Conservation (phyloP, 2,888 invertebrate genomes). For the Pyrgus malvae region DNA sequence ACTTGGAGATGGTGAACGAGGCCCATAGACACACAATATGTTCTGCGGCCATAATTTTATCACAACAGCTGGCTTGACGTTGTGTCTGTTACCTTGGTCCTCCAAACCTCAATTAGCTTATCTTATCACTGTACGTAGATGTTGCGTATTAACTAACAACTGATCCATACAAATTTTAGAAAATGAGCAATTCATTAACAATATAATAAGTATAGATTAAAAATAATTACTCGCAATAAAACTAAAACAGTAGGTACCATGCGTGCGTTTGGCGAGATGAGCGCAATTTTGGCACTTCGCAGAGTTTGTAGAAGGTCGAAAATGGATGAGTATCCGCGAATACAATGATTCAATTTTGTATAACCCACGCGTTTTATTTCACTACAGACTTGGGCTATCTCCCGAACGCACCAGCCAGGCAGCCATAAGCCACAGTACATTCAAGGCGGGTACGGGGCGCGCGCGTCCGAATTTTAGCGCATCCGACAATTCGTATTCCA, state of each 20-base stretch:
- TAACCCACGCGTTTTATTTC: slow-evolving; percentile 68
- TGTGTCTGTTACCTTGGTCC: too few relatives aligned
- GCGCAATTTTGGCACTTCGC: slow-evolving; percentile 15
- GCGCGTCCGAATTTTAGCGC: slow-evolving; percentile 54
- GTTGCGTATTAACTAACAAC: too few relatives aligned
- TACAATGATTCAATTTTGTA: slow-evolving; percentile 47
- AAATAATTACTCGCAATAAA: slow-evolving; percentile 39
- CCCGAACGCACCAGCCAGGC: slow-evolving; percentile 49
- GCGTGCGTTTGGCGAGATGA: slow-evolving; percentile 10
- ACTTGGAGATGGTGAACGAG: too few relatives aligned
- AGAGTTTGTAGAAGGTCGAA: slow-evolving; percentile 23
- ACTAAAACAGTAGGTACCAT: slow-evolving; percentile 43
- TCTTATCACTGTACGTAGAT: too few relatives aligned
- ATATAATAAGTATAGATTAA: slow-evolving; percentile 17
- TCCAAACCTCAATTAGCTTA: too few relatives aligned
- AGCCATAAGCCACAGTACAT: too few relatives aligned
- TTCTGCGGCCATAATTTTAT: too few relatives aligned
- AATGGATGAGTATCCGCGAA: slow-evolving; percentile 36
- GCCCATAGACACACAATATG: too few relatives aligned
- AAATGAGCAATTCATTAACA: too few relatives aligned
- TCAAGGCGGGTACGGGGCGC: slow-evolving; percentile 51
- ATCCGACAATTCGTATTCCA: slow-evolving; percentile 36
- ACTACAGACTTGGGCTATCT: slow-evolving; percentile 54
- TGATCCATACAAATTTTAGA: too few relatives aligned
- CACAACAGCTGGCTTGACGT: too few relatives aligned